A percentile compares a stretch with the other conserved stretches of the same genome.
Conservation (phyloP, 1,140 invertebrate species). For the Steinernema feltiae region DNA sequence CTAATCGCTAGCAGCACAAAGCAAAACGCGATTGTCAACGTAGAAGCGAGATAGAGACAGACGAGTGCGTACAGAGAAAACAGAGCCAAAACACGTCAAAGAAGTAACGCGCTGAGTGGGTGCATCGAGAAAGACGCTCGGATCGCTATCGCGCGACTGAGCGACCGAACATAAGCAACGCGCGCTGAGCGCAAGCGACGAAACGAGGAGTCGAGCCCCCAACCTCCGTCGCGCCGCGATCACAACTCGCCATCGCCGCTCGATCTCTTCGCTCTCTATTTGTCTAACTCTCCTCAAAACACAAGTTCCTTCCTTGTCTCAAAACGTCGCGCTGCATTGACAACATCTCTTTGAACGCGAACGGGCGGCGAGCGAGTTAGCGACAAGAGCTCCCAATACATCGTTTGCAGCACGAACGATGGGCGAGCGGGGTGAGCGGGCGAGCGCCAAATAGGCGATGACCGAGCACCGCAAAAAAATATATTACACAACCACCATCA, state of each 20-base stretch:
- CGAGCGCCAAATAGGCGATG: constrained; percentile 12
- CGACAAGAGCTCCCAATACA: background rate
- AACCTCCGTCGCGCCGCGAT: background rate
- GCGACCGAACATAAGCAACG: background rate
- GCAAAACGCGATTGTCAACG: background rate
- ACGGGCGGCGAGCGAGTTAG: background rate
- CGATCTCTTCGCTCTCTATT: background rate
- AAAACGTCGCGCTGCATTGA: background rate
- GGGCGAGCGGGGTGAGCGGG: background rate
- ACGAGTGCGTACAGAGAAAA: background rate
- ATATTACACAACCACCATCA: constrained; percentile 11
- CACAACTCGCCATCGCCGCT: background rate
- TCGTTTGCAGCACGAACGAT: background rate
- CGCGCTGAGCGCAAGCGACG: background rate
- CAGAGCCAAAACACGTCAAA: background rate
- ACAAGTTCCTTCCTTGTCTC: background rate
- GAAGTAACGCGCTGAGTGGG: background rate
- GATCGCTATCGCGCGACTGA: background rate
- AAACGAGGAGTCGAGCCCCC: background rate
- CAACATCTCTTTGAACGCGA: background rate
- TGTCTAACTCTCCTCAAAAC: background rate
- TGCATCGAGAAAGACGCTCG: background rate
- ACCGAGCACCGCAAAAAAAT: constrained; percentile 15
- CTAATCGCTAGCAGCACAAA: too few relatives aligned
- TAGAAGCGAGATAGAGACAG: background rate